These are phyloP conservation scores for Volucella inflata DNA, from an alignment of 2,888 invertebrate genomes.

Conservation along the genomic window DNA sequence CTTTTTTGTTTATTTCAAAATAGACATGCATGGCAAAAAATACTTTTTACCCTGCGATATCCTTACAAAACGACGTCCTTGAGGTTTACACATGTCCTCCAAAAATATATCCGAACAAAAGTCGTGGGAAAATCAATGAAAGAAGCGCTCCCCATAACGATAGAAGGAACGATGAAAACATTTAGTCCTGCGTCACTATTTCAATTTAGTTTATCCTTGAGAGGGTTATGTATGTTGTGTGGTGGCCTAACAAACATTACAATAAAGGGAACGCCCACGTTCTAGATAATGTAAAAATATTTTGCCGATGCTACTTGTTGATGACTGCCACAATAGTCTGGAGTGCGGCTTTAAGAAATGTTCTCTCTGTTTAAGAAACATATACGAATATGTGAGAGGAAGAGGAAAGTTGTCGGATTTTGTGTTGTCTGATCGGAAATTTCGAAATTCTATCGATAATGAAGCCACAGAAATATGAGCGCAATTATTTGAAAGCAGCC, in stretches of 20 bases:
- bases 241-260: not conserved
- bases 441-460: no score
- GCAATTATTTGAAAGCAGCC: no score
- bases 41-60: not conserved
- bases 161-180: constrained; percentile 8
- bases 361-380: no score
- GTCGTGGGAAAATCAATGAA: not conserved
- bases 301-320: no score
- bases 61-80: not conserved
- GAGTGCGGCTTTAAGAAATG: no score
- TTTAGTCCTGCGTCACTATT: constrained; percentile 32
- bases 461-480: no score
- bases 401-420: no score
- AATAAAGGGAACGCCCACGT: not conserved
- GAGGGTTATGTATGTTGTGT: not conserved
- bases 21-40: constrained; percentile 20
- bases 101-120: not conserved
- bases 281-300: no score
- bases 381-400: no score
- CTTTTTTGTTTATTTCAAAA: constrained; percentile 6
- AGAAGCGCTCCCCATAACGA: not conserved
- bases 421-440: no score
- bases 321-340: no score
- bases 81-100: not conserved
- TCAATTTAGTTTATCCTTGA: constrained; percentile 32